phyloP scores from a whole-genome alignment of 2,797 vertebrate genomes.

The Octomys mimax region DNA sequence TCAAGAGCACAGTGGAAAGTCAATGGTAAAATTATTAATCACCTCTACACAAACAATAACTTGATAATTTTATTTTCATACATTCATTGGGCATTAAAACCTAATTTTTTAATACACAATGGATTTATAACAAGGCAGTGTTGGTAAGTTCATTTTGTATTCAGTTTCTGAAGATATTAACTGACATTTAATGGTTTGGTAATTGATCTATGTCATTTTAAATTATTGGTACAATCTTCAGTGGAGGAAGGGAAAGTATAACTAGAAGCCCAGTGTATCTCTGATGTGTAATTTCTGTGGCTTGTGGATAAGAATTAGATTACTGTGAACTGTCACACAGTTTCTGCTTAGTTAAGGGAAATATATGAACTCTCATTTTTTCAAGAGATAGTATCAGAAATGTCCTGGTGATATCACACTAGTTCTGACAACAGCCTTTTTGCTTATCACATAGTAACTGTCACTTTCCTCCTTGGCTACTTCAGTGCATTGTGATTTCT shows the following conservation, averaged over 20 bases:
- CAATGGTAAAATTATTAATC: constrained; percentile 74
- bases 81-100: constrained; percentile 86
- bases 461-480: not conserved
- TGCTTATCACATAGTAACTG: not conserved
- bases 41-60: constrained; percentile 80
- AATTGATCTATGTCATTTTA: constrained; percentile 87
- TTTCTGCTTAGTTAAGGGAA: not conserved
- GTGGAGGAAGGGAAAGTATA: constrained; percentile 67
- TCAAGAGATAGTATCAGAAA: not conserved
- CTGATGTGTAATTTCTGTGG: constrained; percentile 54
- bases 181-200: constrained; percentile 86
- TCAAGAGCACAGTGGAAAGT: constrained; percentile 62
- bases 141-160: constrained; percentile 86
- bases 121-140: constrained; percentile 83
- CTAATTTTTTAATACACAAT: constrained; percentile 81
- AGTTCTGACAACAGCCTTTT: not conserved
- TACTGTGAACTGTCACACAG: constrained; percentile 47
- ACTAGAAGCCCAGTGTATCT: constrained; percentile 63
- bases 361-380: not conserved
- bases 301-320: constrained; percentile 2
- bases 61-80: constrained; percentile 86
- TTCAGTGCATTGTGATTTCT: not conserved
- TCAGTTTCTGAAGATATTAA: constrained; percentile 86
- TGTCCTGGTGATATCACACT: not conserved
- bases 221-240: constrained; percentile 76